Conservation (phyloP, 92 coral and sea anemone genomes). For the Porites cylindrica region DNA sequence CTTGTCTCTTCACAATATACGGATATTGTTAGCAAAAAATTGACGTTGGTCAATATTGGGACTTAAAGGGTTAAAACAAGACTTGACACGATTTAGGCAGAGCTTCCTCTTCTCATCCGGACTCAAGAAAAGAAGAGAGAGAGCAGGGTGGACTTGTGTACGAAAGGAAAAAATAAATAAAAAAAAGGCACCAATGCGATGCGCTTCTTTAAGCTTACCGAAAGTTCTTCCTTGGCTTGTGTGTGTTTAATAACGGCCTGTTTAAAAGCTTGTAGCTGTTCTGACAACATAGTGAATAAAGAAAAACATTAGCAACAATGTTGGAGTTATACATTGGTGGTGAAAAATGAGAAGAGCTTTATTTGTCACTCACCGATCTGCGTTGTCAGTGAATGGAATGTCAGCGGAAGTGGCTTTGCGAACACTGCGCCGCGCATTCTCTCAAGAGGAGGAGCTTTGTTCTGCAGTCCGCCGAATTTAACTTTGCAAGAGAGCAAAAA, state of each 20-base stretch:
- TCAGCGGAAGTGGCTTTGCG: conserved; percentile 89
- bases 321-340: too few relatives aligned
- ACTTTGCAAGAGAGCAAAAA: conserved; percentile 55
- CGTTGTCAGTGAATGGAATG: conserved; percentile 80
- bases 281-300: conserved; percentile 47
- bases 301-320: not conserved
- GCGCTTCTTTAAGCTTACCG: conserved; percentile 60
- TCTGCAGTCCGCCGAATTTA: conserved; percentile 97
- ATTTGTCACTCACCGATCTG: conserved; percentile 79
- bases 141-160: too few relatives aligned
- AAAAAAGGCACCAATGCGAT: too few relatives aligned
- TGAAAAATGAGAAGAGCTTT: not conserved
- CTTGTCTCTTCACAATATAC: too few relatives aligned
- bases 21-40: too few relatives aligned
- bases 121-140: too few relatives aligned
- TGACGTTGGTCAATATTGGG: too few relatives aligned
- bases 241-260: conserved; percentile 81
- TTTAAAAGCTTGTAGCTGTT: conserved; percentile 85
- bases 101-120: too few relatives aligned
- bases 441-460: conserved; percentile 94
- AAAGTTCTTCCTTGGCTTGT: conserved; percentile 86
- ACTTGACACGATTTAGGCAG: too few relatives aligned
- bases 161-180: too few relatives aligned
- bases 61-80: too few relatives aligned
- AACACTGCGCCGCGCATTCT: conserved; percentile 97